phyloP scores from a whole-genome alignment of 2,113 vertebrate genomes.

The Lepidothrix coronata region DNA sequence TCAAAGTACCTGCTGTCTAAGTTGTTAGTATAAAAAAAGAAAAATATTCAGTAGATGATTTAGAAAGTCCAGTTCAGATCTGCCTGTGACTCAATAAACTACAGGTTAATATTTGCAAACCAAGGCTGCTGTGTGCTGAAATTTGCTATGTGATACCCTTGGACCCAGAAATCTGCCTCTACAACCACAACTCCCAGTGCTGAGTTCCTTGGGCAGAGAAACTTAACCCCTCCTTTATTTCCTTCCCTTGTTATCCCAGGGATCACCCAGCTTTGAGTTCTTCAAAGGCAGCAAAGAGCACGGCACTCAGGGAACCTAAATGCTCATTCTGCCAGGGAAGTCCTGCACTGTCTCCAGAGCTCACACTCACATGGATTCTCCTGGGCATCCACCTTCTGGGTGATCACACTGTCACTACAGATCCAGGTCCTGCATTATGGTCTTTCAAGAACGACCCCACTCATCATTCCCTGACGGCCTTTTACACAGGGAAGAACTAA shows the following conservation, averaged over 20 bases:
- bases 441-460: not conserved
- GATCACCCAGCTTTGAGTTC: not conserved
- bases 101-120: not conserved
- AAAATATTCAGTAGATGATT: not conserved
- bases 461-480: not conserved
- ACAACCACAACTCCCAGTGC: not conserved
- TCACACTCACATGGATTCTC: rapidly evolving
- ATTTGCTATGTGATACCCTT: not conserved
- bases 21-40: not conserved
- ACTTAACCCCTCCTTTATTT: not conserved
- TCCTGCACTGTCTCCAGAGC: not conserved
- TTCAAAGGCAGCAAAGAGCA: not conserved
- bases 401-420: not conserved
- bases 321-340: not conserved
- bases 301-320: not conserved
- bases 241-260: not conserved
- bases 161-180: not conserved
- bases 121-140: not conserved
- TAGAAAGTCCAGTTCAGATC: not conserved
- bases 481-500: not conserved
- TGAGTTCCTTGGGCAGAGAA: not conserved
- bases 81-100: not conserved
- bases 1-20: not conserved
- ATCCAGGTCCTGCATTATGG: not conserved
- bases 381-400: not conserved